These are phyloP conservation scores for Endomychus coccineus DNA, from an alignment of 2,888 invertebrate species.

Conservation along the genomic window DNA sequence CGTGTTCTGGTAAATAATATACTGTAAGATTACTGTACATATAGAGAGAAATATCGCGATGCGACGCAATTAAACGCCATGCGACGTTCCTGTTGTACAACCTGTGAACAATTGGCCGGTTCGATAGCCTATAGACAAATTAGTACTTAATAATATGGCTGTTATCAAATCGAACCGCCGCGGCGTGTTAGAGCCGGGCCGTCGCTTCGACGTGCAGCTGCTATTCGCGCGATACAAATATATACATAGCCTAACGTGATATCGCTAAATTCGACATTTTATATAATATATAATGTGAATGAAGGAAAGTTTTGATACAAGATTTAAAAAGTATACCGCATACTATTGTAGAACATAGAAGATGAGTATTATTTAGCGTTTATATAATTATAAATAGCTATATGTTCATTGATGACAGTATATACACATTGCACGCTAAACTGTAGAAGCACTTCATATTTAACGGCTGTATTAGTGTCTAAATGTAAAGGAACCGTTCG, in stretches of 20 bases:
- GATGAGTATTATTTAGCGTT: conserved; percentile 41
- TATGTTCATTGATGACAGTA: conserved; percentile 41
- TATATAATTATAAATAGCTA: conserved; percentile 37
- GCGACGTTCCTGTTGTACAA: too few species aligned
- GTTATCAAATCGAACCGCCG: too few species aligned
- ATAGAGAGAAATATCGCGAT: conserved; percentile 33
- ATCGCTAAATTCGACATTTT: conserved; percentile 41
- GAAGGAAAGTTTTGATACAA: conserved; percentile 45
- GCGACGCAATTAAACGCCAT: too few species aligned
- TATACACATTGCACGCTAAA: conserved; percentile 40
- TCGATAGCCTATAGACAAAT: too few species aligned
- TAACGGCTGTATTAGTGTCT: conserved; percentile 43
- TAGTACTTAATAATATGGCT: too few species aligned
- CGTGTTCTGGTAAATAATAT: conserved; percentile 22
- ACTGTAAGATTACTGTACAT: conserved; percentile 40
- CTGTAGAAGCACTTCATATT: conserved; percentile 42
- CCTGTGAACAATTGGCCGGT: too few species aligned
- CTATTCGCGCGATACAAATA: conserved; percentile 24
- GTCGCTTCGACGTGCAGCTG: too few species aligned
- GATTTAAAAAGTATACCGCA: conserved; percentile 42
- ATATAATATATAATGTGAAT: conserved; percentile 39
- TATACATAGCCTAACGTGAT: conserved; percentile 41
- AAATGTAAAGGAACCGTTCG: conserved; percentile 41
- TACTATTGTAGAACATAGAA: conserved; percentile 34
- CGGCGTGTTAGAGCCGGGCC: too few species aligned